A percentile compares a stretch with the other conserved stretches of the same genome.
phyloP scores from a whole-genome alignment of 2,797 vertebrate genomes.

The Catamblyrhynchus diadema region DNA sequence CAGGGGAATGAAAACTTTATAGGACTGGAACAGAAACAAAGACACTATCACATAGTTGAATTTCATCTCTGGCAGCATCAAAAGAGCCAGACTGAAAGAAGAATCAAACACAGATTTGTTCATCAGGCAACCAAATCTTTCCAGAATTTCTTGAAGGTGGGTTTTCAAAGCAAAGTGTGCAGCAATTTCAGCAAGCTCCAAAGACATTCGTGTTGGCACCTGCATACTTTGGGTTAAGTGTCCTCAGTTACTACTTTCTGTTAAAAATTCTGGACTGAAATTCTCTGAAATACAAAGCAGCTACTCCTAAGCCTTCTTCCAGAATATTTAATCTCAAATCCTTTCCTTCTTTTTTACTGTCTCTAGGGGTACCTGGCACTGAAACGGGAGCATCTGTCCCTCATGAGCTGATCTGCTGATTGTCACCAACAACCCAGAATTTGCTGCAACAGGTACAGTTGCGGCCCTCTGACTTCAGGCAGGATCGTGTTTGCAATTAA shows the following conservation, averaged over 20 bases:
- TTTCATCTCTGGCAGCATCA: neutral
- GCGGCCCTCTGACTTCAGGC: neutral
- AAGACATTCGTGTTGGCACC: neutral
- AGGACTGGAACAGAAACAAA: conserved; percentile 10
- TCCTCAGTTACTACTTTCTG: neutral
- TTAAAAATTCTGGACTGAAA: neutral
- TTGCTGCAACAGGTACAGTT: neutral
- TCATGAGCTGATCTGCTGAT: neutral
- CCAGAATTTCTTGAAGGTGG: neutral
- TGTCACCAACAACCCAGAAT: neutral
- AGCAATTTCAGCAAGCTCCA: neutral
- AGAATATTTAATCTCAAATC: neutral
- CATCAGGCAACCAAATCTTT: neutral
- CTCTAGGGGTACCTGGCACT: neutral
- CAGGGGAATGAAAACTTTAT: neutral
- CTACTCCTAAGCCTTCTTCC: neutral
- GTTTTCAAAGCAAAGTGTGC: neutral
- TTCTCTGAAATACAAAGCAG: neutral
- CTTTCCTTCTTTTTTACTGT: neutral
- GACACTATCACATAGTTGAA: neutral
- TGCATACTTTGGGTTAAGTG: neutral
- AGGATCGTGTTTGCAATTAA: neutral
- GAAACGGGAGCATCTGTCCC: neutral
- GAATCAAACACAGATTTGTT: conserved; percentile 9
- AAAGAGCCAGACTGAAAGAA: neutral